Evolutionary conservation across 2,797 vertebrate genomes (phyloP).

Genomic region (Cygnus olor): DNA sequence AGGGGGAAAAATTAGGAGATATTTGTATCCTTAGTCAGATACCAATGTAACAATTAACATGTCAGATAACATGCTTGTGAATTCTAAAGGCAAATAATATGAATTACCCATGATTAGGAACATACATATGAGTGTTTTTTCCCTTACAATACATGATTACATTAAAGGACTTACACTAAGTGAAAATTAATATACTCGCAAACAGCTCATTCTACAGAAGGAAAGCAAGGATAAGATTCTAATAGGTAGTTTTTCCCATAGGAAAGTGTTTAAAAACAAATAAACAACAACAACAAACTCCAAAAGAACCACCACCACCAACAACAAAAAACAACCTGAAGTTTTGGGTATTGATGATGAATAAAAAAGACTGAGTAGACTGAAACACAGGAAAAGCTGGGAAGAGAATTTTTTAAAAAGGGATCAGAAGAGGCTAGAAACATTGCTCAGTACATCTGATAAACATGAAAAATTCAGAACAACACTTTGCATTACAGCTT

Average conservation of each 20-base stretch:
- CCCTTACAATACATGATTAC: background rate
- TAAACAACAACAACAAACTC: background rate
- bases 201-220: background rate
- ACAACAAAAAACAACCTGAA: background rate
- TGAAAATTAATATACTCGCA: background rate
- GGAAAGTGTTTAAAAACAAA: background rate
- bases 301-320: too few relatives aligned
- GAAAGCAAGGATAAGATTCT: background rate
- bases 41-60: constrained; percentile 8
- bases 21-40: constrained; percentile 40
- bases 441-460: background rate
- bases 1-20: constrained; percentile 3
- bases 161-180: background rate
- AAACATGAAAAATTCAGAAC: background rate
- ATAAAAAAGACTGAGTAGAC: background rate
- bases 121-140: background rate
- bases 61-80: background rate
- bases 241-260: background rate
- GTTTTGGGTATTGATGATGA: background rate
- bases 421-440: background rate
- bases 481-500: background rate
- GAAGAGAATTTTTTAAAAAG: background rate
- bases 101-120: background rate
- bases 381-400: background rate
- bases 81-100: background rate